Percentiles rank a stretch among this genome's conserved stretches.
Conservation (phyloP, 2,797 vertebrate genomes). For the Microctenopoma stevenorrisi region DNA sequence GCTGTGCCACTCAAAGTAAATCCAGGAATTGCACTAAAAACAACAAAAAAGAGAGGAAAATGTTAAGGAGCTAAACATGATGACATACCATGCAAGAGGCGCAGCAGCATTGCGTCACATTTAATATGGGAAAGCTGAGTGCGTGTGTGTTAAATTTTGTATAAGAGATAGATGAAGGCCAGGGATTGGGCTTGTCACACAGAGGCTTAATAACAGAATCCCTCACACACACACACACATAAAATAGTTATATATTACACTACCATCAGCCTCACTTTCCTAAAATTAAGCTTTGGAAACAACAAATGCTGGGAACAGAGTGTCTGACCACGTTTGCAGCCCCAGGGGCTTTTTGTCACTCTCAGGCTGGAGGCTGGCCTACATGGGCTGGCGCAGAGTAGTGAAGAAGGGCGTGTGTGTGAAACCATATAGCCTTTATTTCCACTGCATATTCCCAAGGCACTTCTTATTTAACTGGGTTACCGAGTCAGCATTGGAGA, state of each 20-base stretch:
- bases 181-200: slow-evolving; percentile 71
- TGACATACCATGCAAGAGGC: slow-evolving; percentile 52
- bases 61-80: slow-evolving; percentile 38
- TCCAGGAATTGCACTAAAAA: slow-evolving; percentile 17
- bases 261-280: slow-evolving; percentile 52
- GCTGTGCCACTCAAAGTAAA: slow-evolving; percentile 39
- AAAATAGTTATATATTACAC: slow-evolving; percentile 45
- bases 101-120: slow-evolving; percentile 54
- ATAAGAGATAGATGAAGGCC: slow-evolving; percentile 63
- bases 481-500: slow-evolving; percentile 22
- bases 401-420: slow-evolving; percentile 39
- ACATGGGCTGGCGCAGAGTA: slow-evolving; percentile 39
- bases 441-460: slow-evolving; percentile 28
- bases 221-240: slow-evolving; percentile 29
- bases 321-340: slow-evolving; percentile 44
- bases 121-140: slow-evolving; percentile 43
- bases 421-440: slow-evolving; percentile 52
- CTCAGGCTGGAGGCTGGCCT: slow-evolving; percentile 43
- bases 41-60: slow-evolving; percentile 28
- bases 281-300: slow-evolving; percentile 54
- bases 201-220: slow-evolving; percentile 71
- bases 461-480: slow-evolving; percentile 29
- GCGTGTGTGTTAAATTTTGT: slow-evolving; percentile 28
- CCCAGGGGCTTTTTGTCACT: slow-evolving; percentile 43
- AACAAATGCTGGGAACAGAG: slow-evolving; percentile 46